These are phyloP conservation scores for Oscheius myriophilus DNA, from an alignment of 2,888 invertebrate species.

Conservation along the genomic window DNA sequence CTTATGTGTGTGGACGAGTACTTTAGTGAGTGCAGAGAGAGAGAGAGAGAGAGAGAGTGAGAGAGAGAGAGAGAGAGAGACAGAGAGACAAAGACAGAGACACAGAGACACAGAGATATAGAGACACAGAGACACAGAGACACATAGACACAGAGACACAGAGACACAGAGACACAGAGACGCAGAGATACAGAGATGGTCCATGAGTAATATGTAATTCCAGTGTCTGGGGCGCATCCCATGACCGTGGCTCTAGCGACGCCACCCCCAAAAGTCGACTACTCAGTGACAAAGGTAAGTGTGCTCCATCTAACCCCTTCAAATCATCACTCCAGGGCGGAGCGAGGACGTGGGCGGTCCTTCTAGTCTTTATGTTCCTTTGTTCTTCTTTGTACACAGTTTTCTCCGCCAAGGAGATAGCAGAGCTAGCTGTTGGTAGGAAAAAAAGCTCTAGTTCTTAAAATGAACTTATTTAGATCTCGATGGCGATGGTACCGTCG, in stretches of 20 bases:
- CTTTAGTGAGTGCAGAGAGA: constrained; percentile 9
- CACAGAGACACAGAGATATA: not conserved
- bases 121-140: not conserved
- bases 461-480: constrained; percentile 20
- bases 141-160: not conserved
- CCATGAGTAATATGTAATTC: too few species aligned
- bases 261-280: constrained; percentile 62
- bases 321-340: constrained; percentile 60
- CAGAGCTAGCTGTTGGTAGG: constrained; percentile 33
- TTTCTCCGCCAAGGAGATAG: constrained; percentile 63
- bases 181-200: not conserved
- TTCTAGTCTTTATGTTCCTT: constrained; percentile 65
- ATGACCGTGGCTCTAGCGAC: constrained; percentile 63
- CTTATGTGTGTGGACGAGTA: constrained; percentile 19
- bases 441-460: not conserved
- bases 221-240: constrained; percentile 57
- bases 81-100: not conserved
- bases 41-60: not conserved
- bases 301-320: constrained; percentile 4
- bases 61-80: not conserved
- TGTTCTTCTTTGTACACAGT: constrained; percentile 66
- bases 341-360: constrained; percentile 64
- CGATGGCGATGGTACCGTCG: constrained; percentile 33
- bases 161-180: not conserved
- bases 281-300: constrained; percentile 63